Base-by-base conservation (phyloP, 2,888 invertebrate species). In the Aproaerema taeniolella region DNA sequence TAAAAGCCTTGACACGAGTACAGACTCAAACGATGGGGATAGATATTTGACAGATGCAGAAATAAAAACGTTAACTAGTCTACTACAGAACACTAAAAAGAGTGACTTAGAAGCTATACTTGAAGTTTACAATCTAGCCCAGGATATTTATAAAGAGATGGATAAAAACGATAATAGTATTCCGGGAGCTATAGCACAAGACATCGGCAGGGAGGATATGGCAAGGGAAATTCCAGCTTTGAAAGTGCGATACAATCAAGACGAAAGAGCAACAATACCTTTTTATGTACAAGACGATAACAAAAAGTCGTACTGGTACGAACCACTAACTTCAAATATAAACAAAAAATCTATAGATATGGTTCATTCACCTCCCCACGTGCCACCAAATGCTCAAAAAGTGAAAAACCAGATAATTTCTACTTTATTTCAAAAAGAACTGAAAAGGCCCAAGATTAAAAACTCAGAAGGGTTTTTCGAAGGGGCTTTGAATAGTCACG, bases 81-180 rank as follows among this genome's bases (percentile, higher is more conserved):
- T 83, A 37, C 53, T 86, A 3, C 73, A 76, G 4, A 65, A 65
- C 1, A 64, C 83, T 0, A 86, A 76, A 38, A 83, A 74, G 47
- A 81, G 80, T 42, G 86, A 86, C 43, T 55, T 86, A 36, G 77
- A 85, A 55, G 73, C 83, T 4, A 67, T 86, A 8, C 51, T 83
- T 17, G 85, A 86, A 44, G 68, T 86, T 40, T 86, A 85, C 34
- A 77, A 74, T 39, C 51, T 85, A 48, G 83, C 82, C 1, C 74
- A 83, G 63, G 79, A 85, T 36, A 72, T 86, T 46, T 80, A 78
- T 35, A 75, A 69, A 36, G 81, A 83, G 55, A 60, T 80, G 35
- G 76, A 79, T 35, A 66, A 52, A 36, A 35, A 24, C 38, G 8
- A 38, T 44, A 9, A 17, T 47, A n/a, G n/a, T n/a, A n/a, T n/a